Evolutionary conservation across 2,888 invertebrate species (phyloP), one percentile per base, ranked within the genome.

Genomic region (Mythimna pallens): DNA sequence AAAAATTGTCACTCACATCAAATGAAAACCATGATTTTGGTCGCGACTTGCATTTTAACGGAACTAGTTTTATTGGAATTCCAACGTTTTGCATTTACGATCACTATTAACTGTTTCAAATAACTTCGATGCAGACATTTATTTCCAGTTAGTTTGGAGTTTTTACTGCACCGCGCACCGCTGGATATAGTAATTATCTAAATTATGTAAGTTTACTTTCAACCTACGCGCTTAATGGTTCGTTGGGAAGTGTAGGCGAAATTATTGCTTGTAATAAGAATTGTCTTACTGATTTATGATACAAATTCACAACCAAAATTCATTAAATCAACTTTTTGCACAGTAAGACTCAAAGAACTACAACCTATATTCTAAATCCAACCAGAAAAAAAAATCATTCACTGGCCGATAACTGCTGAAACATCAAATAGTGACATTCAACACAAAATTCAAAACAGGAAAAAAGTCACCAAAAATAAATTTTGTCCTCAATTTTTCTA

Each of bases 31-130:
- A 67, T 43, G 69, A 67, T 73, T 80, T 65, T 62, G 64, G 25
- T 65, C 40, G 50, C 34, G 58, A 67, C 62, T 70, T 78, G 81
- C 81, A 70, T 81, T 30, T 81, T 22, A 71, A 30, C 22, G 17
- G 59, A 81, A 78, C 80, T 70, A 78, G 81, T 81, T 81, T 30
- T 69, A 71, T 68, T 71, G 62, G 74, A 81, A 81, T 81, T 74
- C 52, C 58, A 74, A 70, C 66, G 43, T 57, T 81, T 62, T 81
- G 78, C 81, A 74, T 81, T 81, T 81, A 81, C 78, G 74, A 81
- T 65, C 80, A 63, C 74, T 71, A 78, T 70, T 81, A 81, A 81
- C 78, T 70, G 80, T 81, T 81, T 70, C 47, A 68, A 74, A 81
- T 81, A 71, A 65, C 74, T 80, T 59, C 55, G 73, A 76, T 71